These are phyloP conservation scores for Ellobium chinense DNA, from an alignment of 2,888 invertebrate species.

Conservation along the genomic window DNA sequence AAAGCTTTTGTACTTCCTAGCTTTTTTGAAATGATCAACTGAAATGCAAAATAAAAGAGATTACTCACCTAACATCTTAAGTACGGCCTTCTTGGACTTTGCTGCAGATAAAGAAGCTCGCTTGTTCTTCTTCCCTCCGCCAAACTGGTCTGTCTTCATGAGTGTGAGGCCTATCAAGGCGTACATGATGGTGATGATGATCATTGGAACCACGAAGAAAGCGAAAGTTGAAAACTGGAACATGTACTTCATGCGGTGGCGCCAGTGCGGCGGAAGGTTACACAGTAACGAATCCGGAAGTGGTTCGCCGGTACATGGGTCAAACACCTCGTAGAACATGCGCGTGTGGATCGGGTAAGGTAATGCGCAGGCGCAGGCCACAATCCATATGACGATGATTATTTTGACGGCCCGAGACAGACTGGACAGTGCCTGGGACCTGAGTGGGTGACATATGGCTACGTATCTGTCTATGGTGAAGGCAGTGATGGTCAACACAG, in stretches of 20 bases:
- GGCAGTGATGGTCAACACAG: conserved; percentile 93
- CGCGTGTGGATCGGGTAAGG: conserved; percentile 74
- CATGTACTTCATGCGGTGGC: conserved; percentile 78
- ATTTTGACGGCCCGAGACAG: conserved; percentile 89
- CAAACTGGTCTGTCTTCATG: conserved; percentile 48
- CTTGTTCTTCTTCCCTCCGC: conserved; percentile 52
- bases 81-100: conserved; percentile 65
- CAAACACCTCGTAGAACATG: conserved; percentile 62
- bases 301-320: conserved; percentile 59
- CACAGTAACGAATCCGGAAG: conserved; percentile 70
- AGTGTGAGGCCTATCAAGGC: conserved; percentile 73
- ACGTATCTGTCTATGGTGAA: conserved; percentile 92
- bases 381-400: conserved; percentile 87
- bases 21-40: too few species aligned
- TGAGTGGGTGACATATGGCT: conserved; percentile 93
- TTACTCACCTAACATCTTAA: conserved; percentile 76
- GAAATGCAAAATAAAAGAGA: too few species aligned
- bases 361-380: conserved; percentile 86
- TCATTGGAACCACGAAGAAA: conserved; percentile 88
- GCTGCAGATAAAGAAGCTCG: conserved; percentile 45
- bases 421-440: conserved; percentile 90
- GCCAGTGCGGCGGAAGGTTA: conserved; percentile 67
- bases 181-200: conserved; percentile 89
- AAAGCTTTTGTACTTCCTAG: too few species aligned
- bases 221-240: conserved; percentile 90